Evolutionary conservation across 1,140 invertebrate species (phyloP).

Genomic region (Bombus impatiens): DNA sequence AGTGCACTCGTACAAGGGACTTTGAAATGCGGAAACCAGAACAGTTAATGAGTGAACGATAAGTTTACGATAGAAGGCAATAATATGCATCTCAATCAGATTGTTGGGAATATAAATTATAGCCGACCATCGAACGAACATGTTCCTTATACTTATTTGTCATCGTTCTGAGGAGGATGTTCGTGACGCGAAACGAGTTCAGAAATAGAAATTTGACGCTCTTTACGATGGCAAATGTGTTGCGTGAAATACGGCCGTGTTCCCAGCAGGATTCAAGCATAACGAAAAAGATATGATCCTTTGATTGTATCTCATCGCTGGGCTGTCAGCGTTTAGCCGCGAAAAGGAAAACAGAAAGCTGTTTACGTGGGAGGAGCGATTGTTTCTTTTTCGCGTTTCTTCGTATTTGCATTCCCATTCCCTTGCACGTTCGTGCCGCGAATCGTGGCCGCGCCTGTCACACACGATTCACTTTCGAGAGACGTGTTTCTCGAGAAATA

Average conservation of each 20-base stretch:
- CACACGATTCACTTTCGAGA: not conserved
- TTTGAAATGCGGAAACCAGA: no score
- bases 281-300: constrained; percentile 12
- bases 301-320: constrained; percentile 9
- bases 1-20: not conserved
- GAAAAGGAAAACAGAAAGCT: not conserved
- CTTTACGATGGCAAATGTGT: not conserved
- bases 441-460: constrained; percentile 7
- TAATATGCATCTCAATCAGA: not conserved
- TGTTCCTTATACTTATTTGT: not conserved
- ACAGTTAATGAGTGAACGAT: not conserved
- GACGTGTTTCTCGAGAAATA: constrained; percentile 25
- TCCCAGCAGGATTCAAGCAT: not conserved
- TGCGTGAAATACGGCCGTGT: not conserved
- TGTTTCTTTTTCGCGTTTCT: not conserved
- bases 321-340: not conserved
- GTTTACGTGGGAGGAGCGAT: not conserved
- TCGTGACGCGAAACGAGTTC: not conserved
- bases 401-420: not conserved
- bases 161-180: not conserved
- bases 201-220: constrained; percentile 15
- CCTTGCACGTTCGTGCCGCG: not conserved
- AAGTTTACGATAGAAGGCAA: not conserved
- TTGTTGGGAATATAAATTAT: not conserved
- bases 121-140: no score